Percentiles rank a stretch among this genome's conserved stretches.
Evolutionary conservation across 2,113 vertebrate genomes (phyloP).

Genomic region (Rhagologus leucostigma): DNA sequence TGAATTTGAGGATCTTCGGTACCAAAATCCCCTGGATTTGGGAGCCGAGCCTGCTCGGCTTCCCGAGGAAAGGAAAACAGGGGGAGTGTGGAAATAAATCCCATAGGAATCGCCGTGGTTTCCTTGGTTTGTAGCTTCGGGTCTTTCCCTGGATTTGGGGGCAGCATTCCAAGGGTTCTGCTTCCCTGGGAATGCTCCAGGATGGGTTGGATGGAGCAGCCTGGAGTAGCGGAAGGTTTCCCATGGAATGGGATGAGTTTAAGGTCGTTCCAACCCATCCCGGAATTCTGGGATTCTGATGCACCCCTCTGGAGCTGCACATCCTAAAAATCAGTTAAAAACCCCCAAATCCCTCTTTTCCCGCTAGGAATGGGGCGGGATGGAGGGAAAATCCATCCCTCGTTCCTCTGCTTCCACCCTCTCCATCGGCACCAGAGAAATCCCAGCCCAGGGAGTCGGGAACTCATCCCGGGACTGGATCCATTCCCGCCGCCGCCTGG

Average conservation of each 20-base stretch:
- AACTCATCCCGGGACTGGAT: background rate
- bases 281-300: background rate
- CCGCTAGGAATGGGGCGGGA: rapidly evolving
- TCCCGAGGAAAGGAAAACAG: background rate
- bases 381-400: background rate
- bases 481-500: background rate
- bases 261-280: background rate
- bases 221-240: background rate
- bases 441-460: background rate
- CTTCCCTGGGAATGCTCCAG: rapidly evolving
- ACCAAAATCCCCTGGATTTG: background rate
- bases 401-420: rapidly evolving
- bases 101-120: background rate
- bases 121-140: background rate
- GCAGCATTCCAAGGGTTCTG: background rate
- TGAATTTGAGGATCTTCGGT: background rate
- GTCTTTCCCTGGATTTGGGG: rapidly evolving
- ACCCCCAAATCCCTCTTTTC: background rate
- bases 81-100: slow-evolving; percentile 4
- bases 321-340: background rate
- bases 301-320: background rate
- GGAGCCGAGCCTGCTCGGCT: background rate
- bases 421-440: rapidly evolving
- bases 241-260: background rate
- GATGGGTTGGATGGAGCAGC: background rate